Evolutionary conservation across 2,888 invertebrate species (phyloP), one percentile per base, ranked within the genome.

Genomic region (Rhabditoides inermis): DNA sequence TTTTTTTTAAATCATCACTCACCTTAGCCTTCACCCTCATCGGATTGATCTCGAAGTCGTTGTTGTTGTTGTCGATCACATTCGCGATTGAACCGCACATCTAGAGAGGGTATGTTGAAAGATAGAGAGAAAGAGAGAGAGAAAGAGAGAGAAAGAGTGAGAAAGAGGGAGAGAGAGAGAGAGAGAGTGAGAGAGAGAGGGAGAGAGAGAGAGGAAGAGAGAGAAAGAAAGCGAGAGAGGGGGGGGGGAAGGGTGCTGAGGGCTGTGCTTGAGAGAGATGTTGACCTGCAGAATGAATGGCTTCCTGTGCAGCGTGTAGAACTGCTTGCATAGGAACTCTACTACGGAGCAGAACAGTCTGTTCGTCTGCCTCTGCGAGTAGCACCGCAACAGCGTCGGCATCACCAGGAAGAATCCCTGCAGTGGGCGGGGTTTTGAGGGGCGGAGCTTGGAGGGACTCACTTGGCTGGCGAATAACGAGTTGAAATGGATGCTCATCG

Each of bases 21-120:
- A 58, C 58, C 51, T 73, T 74, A 18, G 65, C 67, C 77, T 69
- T 77, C 75, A 88, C 89, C 79, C 90, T 88, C 77, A 90, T 89
- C 0, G 90, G 89, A 79, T 91, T 90, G 40, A 76, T 72, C 3
- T 90, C 90, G 75, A 86, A 88, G 3, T 85, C 84, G 30, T 88
- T 71, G 49, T 62, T 69, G 55, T 78, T 77, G 61, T 78, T 89
- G 76, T 95, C 94, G 68, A 98, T 81, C 76, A 94, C 88, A 1
- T 91, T 89, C 0, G 95, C 94, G 0, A 94, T 88, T 2, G 92
- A 91, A 1, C 98, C 98, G 80, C 98, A 95, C 91, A 95, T 91
- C 78, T 81, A 74, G 1, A 69, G 57, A 0, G 61, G 53, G 41
- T 63, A 61, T n/a, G 61, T 7, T 15, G n/a, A n/a, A n/a, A n/a